A percentile compares a stretch with the other conserved stretches of the same genome.
These are phyloP conservation scores for Dione juno DNA, from an alignment of 2,888 invertebrate species.

Conservation along the genomic window DNA sequence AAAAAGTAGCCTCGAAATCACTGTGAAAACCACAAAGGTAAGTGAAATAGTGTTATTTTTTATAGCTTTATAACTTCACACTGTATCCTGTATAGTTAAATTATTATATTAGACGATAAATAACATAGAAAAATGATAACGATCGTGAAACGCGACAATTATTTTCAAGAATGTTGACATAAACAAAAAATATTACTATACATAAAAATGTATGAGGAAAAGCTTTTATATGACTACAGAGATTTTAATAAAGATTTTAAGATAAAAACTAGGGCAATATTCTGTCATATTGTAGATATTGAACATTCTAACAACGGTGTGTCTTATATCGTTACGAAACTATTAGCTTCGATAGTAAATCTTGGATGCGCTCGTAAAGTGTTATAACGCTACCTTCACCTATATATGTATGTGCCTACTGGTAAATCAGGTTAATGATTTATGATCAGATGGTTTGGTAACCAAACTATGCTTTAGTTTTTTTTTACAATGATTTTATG, in stretches of 20 bases:
- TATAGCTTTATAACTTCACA: no score
- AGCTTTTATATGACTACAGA: not conserved
- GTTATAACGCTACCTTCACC: constrained; percentile 39
- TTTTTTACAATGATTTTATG: no score
- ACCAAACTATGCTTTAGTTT: not conserved
- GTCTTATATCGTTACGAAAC: constrained; percentile 10
- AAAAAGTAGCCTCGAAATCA: no score
- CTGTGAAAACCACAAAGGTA: no score
- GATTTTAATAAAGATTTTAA: not conserved
- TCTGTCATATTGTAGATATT: not conserved
- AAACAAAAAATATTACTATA: not conserved
- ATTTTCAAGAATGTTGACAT: not conserved
- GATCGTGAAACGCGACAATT: not conserved
- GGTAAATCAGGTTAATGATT: constrained; percentile 18
- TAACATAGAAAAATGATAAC: no score
- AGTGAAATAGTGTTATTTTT: no score
- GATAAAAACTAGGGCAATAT: not conserved
- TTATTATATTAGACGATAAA: no score
- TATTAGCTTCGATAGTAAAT: constrained; percentile 22
- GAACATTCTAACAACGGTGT: not conserved
- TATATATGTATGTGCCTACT: no score
- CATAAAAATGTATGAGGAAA: not conserved
- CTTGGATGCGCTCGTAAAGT: constrained; percentile 38
- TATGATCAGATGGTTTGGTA: not conserved
- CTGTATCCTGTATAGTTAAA: no score